Evolutionary conservation across 2,888 invertebrate genomes (phyloP).

Genomic region (Neoscelio sp.): DNA sequence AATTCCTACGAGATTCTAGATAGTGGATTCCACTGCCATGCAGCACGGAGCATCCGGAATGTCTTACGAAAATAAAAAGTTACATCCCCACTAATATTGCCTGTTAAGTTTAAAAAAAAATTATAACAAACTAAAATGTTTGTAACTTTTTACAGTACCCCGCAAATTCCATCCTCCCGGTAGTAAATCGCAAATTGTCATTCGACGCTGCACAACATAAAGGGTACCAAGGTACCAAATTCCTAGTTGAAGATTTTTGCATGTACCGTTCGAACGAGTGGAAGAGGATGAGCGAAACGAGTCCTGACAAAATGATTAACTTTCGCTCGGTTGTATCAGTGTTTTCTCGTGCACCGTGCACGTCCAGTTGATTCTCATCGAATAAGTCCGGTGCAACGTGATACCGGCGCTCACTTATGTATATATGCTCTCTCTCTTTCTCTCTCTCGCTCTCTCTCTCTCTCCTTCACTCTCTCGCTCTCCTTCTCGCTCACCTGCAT

Average conservation of each 20-base stretch:
- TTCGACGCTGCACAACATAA: too few species aligned
- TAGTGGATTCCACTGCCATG: too few species aligned
- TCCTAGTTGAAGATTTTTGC: conserved; percentile 31
- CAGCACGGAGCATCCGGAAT: too few species aligned
- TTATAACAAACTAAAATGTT: too few species aligned
- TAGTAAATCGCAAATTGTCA: too few species aligned
- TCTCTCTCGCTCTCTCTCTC: background rate
- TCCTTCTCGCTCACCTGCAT: conserved; percentile 13
- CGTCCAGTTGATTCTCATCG: conserved; percentile 62
- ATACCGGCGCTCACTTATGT: conserved; percentile 49
- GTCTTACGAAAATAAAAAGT: too few species aligned
- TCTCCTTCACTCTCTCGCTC: conserved; percentile 13
- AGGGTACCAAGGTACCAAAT: conserved; percentile 17
- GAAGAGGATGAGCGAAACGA: conserved; percentile 42
- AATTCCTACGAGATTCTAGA: too few species aligned
- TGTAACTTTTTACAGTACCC: too few species aligned
- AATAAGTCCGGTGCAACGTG: conserved; percentile 57
- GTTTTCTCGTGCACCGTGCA: conserved; percentile 61
- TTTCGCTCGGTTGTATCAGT: conserved; percentile 53
- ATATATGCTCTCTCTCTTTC: background rate
- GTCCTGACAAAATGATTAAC: conserved; percentile 64
- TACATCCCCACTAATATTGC: too few species aligned
- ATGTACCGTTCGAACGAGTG: conserved; percentile 31
- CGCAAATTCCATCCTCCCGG: too few species aligned
- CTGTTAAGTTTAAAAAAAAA: too few species aligned